Evolutionary conservation across 2,113 vertebrate species (phyloP).

Genomic region (Alouatta palliata): DNA sequence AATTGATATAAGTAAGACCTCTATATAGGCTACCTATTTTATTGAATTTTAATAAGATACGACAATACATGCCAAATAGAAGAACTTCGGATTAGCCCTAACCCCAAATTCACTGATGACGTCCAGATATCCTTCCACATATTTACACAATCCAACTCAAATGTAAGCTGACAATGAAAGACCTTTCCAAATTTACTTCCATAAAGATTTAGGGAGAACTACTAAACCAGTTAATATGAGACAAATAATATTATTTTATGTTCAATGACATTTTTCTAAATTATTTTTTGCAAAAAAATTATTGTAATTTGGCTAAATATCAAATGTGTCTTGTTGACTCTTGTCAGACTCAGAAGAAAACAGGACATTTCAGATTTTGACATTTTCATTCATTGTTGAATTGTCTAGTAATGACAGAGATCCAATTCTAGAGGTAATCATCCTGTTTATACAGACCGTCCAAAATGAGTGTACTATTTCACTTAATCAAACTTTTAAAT

Average conservation of each 20-base stretch:
- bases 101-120: background rate
- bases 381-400: slow-evolving; percentile 42
- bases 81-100: background rate
- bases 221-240: background rate
- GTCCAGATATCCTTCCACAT: background rate
- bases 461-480: background rate
- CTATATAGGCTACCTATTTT: background rate
- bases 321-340: background rate
- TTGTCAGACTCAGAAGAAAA: background rate
- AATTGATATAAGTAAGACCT: background rate
- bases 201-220: background rate
- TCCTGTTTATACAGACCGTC: background rate
- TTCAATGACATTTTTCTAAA: slow-evolving; percentile 33
- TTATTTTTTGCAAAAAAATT: background rate
- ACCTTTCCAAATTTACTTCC: background rate
- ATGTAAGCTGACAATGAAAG: background rate
- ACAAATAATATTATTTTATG: background rate
- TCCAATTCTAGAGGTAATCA: background rate
- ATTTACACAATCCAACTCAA: background rate
- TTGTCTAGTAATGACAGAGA: background rate
- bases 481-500: background rate
- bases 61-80: background rate
- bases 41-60: background rate
- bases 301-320: background rate
- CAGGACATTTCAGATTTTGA: background rate